Percentiles rank a stretch among this genome's conserved stretches.
Conservation (phyloP, 2,113 vertebrate genomes). For the Polyodon spathula region DNA sequence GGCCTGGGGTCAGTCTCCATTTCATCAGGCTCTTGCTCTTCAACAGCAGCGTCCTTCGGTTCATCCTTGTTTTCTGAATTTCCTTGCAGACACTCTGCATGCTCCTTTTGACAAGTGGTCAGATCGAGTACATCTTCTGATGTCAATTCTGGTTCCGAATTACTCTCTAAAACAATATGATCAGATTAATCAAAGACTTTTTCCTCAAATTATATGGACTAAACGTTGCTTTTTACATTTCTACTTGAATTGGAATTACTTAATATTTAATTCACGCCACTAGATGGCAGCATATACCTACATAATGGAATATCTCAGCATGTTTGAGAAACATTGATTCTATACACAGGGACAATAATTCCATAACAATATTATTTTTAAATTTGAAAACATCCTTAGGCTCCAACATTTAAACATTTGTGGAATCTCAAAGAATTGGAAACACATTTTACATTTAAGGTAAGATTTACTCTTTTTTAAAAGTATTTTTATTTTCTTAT, state of each 20-base stretch:
- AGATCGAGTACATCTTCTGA: conserved; percentile 59
- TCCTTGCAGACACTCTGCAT: conserved; percentile 8
- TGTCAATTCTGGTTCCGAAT: conserved; percentile 62
- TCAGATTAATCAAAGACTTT: too few species aligned
- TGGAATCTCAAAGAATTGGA: too few species aligned
- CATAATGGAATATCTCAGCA: neutral
- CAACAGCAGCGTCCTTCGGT: neutral
- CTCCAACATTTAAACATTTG: too few species aligned
- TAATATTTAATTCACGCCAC: neutral
- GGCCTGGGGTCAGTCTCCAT: conserved; percentile 30
- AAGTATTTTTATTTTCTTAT: too few species aligned
- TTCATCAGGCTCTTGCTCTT: conserved; percentile 16
- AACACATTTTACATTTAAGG: too few species aligned
- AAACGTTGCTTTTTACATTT: too few species aligned
- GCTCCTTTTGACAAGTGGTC: conserved; percentile 32
- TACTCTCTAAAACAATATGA: conserved; percentile 63
- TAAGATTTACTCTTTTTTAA: too few species aligned
- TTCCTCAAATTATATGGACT: too few species aligned
- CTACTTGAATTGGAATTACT: neutral
- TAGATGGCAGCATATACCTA: neutral
- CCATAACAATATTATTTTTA: too few species aligned
- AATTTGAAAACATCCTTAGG: too few species aligned
- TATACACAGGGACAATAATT: neutral
- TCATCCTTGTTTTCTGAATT: conserved; percentile 19
- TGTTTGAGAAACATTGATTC: neutral